Conservation (phyloP, 1,140 invertebrate species). For the Trinorchestia longiramus region DNA sequence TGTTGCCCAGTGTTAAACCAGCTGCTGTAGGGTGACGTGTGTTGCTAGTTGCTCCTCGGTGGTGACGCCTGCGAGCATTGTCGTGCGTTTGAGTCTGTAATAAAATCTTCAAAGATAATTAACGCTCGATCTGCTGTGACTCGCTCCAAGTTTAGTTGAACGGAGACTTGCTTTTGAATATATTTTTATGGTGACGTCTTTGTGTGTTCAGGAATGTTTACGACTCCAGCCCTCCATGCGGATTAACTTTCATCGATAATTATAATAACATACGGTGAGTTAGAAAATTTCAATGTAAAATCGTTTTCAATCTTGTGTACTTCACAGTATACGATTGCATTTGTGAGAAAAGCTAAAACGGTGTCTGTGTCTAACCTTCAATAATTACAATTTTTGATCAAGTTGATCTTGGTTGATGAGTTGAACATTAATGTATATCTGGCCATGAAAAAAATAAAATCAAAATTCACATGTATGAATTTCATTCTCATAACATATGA, state of each 20-base stretch:
- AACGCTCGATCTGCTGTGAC: conserved; percentile 49
- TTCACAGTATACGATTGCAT: not conserved
- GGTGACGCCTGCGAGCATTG: conserved; percentile 26
- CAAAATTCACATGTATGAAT: too few species aligned
- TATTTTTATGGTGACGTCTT: not conserved
- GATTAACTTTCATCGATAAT: not conserved
- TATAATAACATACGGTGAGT: not conserved
- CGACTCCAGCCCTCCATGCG: not conserved
- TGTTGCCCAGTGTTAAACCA: conserved; percentile 42
- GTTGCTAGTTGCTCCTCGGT: not conserved
- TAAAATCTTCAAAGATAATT: conserved; percentile 39
- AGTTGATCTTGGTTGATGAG: too few species aligned
- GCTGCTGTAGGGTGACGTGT: conserved; percentile 14
- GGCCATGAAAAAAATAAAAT: too few species aligned
- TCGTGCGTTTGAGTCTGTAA: conserved; percentile 47
- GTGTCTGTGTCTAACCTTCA: too few species aligned
- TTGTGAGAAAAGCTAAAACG: not conserved
- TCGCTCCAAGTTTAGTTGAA: conserved; percentile 1
- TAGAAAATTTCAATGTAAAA: not conserved
- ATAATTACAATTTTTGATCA: too few species aligned
- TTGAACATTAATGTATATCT: too few species aligned
- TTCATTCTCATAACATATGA: too few species aligned
- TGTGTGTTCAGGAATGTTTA: not conserved
- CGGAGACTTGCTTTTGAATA: not conserved
- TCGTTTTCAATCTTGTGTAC: not conserved